Evolutionary conservation across 1,140 invertebrate genomes (phyloP).

Genomic region (Steinernema khuongi): DNA sequence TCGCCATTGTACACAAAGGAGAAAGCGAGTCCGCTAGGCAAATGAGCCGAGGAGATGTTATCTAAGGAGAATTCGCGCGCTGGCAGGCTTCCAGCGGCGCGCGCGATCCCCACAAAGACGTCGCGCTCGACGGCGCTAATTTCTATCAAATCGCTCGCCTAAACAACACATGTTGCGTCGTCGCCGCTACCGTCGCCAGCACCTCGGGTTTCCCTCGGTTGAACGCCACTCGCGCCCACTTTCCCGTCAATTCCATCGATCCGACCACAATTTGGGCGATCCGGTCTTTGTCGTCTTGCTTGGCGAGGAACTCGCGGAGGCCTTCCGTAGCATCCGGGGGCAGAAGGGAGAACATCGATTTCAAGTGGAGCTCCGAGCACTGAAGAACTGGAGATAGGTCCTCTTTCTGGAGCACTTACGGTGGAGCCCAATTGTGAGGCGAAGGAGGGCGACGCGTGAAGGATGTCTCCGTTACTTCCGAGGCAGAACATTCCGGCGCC

Average conservation of each 20-base stretch:
- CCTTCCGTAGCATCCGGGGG: background rate
- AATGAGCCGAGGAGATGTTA: background rate
- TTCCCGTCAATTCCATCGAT: background rate
- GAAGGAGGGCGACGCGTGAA: background rate
- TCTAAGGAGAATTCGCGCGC: background rate
- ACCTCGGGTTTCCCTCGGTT: slow-evolving; percentile 12
- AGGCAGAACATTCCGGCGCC: slow-evolving; percentile 5
- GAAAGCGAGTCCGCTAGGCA: background rate
- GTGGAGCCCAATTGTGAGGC: background rate
- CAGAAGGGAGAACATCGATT: background rate
- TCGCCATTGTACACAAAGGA: background rate
- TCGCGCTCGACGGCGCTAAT: background rate
- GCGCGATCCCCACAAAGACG: background rate
- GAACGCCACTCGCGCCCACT: slow-evolving; percentile 2
- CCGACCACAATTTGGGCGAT: background rate
- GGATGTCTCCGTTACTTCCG: background rate
- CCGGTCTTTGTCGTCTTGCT: background rate
- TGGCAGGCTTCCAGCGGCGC: background rate
- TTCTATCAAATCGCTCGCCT: background rate
- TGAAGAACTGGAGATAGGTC: background rate
- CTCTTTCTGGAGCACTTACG: background rate
- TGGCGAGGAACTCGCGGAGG: background rate
- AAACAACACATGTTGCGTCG: background rate
- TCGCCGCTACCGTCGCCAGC: background rate
- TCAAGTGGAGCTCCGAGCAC: background rate